A percentile compares a stretch with the other conserved stretches of the same genome.
These are phyloP conservation scores for Cirrhinus molitorella DNA, from an alignment of 2,797 vertebrate species.

Conservation along the genomic window DNA sequence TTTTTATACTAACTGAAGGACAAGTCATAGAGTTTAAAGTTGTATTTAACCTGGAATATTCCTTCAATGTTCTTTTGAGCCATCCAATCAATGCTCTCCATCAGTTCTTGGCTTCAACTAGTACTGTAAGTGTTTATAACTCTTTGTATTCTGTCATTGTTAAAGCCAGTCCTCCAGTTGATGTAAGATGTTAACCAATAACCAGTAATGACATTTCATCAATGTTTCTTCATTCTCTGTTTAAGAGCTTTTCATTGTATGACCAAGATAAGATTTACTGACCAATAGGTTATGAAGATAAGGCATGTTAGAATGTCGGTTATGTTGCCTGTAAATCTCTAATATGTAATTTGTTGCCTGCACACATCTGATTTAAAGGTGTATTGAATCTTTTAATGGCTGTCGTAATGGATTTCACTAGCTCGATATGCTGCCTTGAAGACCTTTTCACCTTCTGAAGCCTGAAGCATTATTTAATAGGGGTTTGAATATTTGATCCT, in stretches of 20 bases:
- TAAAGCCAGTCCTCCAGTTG: conserved; percentile 51
- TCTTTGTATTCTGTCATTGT: conserved; percentile 68
- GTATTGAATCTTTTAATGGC: conserved; percentile 18
- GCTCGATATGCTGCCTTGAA: not conserved
- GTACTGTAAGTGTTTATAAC: conserved; percentile 74
- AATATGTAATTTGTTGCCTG: conserved; percentile 34
- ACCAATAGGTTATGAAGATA: conserved; percentile 26
- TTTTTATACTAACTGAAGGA: conserved; percentile 15
- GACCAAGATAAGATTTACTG: conserved; percentile 44
- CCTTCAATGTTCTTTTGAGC: conserved; percentile 73
- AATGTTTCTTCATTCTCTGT: conserved; percentile 42
- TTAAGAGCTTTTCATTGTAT: conserved; percentile 46
- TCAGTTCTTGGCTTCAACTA: conserved; percentile 72
- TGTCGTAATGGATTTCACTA: not conserved
- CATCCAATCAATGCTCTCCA: conserved; percentile 70
- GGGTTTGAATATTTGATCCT: conserved; percentile 5
- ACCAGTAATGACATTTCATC: conserved; percentile 49
- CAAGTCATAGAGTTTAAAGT: conserved; percentile 1
- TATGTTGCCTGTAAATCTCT: conserved; percentile 12
- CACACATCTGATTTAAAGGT: not conserved
- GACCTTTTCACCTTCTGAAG: not conserved
- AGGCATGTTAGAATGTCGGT: conserved; percentile 26
- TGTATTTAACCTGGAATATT: conserved; percentile 62
- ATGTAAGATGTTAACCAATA: conserved; percentile 42
- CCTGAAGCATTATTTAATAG: conserved; percentile 32